Evolutionary conservation across 2,113 vertebrate species (phyloP).

Genomic region (Trachemys scripta): DNA sequence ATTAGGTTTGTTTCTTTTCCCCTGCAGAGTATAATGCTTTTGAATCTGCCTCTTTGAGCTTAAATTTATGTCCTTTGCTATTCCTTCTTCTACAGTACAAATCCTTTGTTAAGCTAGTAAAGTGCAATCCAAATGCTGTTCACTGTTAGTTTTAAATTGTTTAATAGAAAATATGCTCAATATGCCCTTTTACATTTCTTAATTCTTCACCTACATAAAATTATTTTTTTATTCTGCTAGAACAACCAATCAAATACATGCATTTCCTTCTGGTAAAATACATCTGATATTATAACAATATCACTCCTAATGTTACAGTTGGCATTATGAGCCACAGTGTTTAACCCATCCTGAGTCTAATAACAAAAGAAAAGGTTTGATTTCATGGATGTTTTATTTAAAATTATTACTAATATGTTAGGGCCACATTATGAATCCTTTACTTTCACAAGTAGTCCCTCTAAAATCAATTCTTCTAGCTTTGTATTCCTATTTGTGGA

Average conservation of each 20-base stretch:
- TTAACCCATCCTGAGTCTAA: neutral
- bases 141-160: neutral
- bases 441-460: neutral
- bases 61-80: neutral
- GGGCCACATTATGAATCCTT: neutral
- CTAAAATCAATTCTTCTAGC: neutral
- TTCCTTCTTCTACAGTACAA: neutral
- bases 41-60: neutral
- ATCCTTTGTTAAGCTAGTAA: neutral
- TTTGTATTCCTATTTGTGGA: neutral
- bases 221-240: neutral
- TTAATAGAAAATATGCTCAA: neutral
- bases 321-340: neutral
- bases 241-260: neutral
- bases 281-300: accelerated
- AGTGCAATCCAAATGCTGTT: neutral
- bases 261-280: neutral
- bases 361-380: neutral
- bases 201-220: neutral
- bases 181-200: neutral
- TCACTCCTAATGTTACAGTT: neutral
- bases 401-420: neutral
- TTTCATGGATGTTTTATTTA: neutral
- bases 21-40: neutral
- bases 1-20: neutral